phyloP scores from a whole-genome alignment of 2,888 invertebrate species.

The Perizoma flavofasciatum region DNA sequence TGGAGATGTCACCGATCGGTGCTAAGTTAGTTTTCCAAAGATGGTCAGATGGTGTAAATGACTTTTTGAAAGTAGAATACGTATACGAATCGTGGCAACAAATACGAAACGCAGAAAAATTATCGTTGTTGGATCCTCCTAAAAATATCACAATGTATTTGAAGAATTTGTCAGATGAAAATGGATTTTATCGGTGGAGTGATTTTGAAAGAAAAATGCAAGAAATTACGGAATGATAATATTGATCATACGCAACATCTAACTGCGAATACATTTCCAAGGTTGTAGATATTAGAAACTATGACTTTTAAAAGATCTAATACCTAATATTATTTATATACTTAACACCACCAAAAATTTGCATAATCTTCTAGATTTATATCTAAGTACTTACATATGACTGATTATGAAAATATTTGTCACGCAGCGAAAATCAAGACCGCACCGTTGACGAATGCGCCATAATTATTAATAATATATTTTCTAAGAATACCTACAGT shows the following conservation, averaged over 20 bases:
- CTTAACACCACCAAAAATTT: no score
- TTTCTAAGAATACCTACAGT: no score
- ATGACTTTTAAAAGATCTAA: no score
- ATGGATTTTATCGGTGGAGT: constrained; percentile 61
- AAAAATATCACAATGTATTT: constrained; percentile 50
- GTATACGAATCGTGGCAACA: constrained; percentile 59
- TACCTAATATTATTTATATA: no score
- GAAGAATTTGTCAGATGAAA: constrained; percentile 30
- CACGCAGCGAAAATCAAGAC: no score
- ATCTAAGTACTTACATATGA: no score
- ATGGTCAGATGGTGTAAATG: constrained; percentile 52
- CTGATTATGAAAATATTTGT: no score
- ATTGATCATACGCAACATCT: neutral
- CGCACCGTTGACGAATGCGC: no score
- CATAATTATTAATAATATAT: no score
- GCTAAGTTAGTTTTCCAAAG: constrained; percentile 71
- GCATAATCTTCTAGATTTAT: no score
- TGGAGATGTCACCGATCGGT: constrained; percentile 65
- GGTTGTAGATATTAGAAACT: no score
- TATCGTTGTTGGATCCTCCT: constrained; percentile 54
- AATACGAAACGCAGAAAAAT: constrained; percentile 47
- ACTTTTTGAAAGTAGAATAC: constrained; percentile 61
- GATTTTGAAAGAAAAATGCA: constrained; percentile 42
- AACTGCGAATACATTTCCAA: no score
- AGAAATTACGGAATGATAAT: constrained; percentile 10